Evolutionary conservation across 2,888 invertebrate genomes (phyloP), one percentile per base, ranked within the genome.

Genomic region (Drosophila atroscutellata): DNA sequence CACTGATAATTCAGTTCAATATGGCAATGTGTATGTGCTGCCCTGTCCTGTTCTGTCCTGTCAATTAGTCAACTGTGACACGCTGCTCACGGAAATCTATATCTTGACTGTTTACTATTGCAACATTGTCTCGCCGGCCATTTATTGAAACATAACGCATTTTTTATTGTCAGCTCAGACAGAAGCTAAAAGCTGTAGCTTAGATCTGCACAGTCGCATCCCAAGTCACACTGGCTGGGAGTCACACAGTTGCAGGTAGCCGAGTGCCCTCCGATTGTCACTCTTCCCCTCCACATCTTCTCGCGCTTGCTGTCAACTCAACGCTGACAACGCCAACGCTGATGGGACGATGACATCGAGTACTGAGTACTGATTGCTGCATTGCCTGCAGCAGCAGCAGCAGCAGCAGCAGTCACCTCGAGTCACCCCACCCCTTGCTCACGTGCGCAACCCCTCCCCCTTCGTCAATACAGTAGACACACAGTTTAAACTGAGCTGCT

Each of bases 121-220:
- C 72, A 55, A 70, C 75, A 75, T 84, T 84, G 83, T 83, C 81
- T 75, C 61, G 56, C 54, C 50, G 79, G 58, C 74, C 86, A 83
- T 83, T 89, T 86, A 86, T 86, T 86, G 88, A 89, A 87, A 87
- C 81, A 88, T 83, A 83, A 89, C 76, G 83, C 88, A 87, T 90
- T 87, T 83, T 87, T 89, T 80, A 83, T 72, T 86, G 86, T 90
- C 86, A 89, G 69, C 39, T 30, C 42, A 36, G 28, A 68, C 51
- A 76, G 75, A 63, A 64, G 73, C 63, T 52, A 71, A 20, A 72
- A 42, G 49, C 49, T 42, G 51, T 26, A 26, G 66, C 80, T 67
- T 72, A 82, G 85, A 78, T 66, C 65, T 55, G 57, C 28, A 26
- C 36, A 42, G 24, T 45, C 42, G 26, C 13, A 37, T 39, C 61